Evolutionary conservation across 2,113 vertebrate genomes (phyloP), one percentile per base, ranked within the genome.

Genomic region (Platysternon megacephalum): DNA sequence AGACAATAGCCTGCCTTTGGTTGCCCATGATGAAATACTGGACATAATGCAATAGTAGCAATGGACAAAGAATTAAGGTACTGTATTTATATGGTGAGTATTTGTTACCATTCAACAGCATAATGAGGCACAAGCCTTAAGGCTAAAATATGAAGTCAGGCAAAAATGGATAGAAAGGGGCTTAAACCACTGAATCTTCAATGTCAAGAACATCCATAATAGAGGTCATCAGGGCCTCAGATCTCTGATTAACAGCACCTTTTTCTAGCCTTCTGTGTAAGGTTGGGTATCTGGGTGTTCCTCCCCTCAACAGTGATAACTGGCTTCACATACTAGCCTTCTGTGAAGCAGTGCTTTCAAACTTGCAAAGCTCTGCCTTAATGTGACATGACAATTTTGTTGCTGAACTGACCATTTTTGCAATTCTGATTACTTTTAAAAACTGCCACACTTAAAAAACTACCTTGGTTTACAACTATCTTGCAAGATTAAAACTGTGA

Each of bases 61-160:
- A 98, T 84, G 96, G 95, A 98, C 93, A 97, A 97, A 98, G 96
- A 97, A 93, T 93, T 93, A 95, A 97, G 97, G 93, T 95, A 98
- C 96, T 95, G 94, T 95, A 96, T 97, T 96, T 92, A 97, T 97
- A 95, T 8, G 93, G 82, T 93, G 91, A 92, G 84, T 61, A 83
- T 91, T 91, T 92, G 85, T 96, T 96, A 97, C 94, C 93, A 92
- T 97, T 97, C 93, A 96, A 94, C 76, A 96, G 95, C 87, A 96
- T 90, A 91, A 97, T 61, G 94, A 97, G 97, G 96, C 97, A 98
- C 96, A 91, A 95, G 97, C 96, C 97, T 98, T 97, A 98, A 98
- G 98, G 98, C 95, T 88, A 96, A 97, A 98, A 97, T 87, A 94
- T 93, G 84, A 97, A 98, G 95, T 94, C 85, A 94, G 93, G 93